Evolutionary conservation across 2,113 vertebrate genomes (phyloP), one percentile per base, ranked within the genome.

Genomic region (Probosciger aterrimus): DNA sequence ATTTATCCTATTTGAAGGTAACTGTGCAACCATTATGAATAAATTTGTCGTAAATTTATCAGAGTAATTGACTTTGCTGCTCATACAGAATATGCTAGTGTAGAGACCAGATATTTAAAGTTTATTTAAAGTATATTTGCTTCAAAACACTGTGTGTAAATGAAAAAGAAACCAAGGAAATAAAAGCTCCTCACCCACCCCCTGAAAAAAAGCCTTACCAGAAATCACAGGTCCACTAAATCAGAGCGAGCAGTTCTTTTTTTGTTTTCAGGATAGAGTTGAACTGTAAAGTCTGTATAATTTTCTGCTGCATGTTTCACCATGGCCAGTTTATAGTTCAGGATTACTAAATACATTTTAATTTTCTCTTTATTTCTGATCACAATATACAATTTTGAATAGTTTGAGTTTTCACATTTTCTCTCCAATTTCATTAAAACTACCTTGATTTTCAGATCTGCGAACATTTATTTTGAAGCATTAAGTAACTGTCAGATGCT

Each of bases 151-250:
- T 52, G 3, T 22, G 2, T 20, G 7, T 11, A 77, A 80, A 39
- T 20, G 2, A 62, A 46, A 71, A 43, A n/a, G 14, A 4, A 0
- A 2, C 2, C 2, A 50, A 18, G 3, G 18, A 33, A 44, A 35
- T 23, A 5, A 1, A 6, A n/a, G 5, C 13, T 14, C 10, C n/a
- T 37, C 6, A 50, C 5, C 7, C 10, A 8, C 8, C 7, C 16
- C 6, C 0, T 2, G 1, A 6, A 43, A 70, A 41, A 53, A 55
- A 50, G 24, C 37, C 8, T 35, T 63, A 27, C 0, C 11, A 60
- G 52, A 55, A 69, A 30, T 25, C 6, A 37, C 7, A 27, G 16
- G 10, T 49, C 11, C 10, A 3, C n/a, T 68, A n/a, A 35, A 60
- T 43, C 14, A 44, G 25, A 86, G 15, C 3, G 1, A 3, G 19